Evolutionary conservation across 2,113 vertebrate species (phyloP).

Genomic region (Pomatorhinus ruficollis): DNA sequence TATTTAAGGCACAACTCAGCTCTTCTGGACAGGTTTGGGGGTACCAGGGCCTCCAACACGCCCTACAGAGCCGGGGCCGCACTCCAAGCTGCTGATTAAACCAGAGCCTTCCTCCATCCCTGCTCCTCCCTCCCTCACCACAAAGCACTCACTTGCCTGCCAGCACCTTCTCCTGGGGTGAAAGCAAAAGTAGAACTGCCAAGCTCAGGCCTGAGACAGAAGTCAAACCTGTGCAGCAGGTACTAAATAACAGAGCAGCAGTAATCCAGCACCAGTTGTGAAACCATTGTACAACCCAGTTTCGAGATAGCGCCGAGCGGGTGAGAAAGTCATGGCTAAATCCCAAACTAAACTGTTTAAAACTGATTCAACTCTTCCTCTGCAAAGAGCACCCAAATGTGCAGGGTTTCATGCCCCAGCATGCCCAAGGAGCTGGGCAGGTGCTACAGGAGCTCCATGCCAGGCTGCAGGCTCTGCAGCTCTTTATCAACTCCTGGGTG

Average conservation of each 20-base stretch:
- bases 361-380: neutral
- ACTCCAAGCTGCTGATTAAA: rapidly evolving
- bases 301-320: neutral
- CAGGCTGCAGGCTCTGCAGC: neutral
- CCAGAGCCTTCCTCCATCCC: neutral
- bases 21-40: neutral
- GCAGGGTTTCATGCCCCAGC: neutral
- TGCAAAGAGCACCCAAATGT: neutral
- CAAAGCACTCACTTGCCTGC: neutral
- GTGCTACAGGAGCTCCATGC: neutral
- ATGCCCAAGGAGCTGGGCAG: rapidly evolving
- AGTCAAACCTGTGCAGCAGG: neutral
- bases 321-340: neutral
- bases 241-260: neutral
- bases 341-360: neutral
- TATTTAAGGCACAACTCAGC: neutral
- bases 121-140: neutral
- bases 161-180: neutral
- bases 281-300: neutral
- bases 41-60: neutral
- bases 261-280: neutral
- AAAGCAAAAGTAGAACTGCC: conserved; percentile 4
- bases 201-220: neutral
- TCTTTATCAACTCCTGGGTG: neutral
- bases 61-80: rapidly evolving